Percentiles rank a stretch among this genome's conserved stretches.
phyloP scores from a whole-genome alignment of 2,888 invertebrate genomes.

The Epinotia nisella region DNA sequence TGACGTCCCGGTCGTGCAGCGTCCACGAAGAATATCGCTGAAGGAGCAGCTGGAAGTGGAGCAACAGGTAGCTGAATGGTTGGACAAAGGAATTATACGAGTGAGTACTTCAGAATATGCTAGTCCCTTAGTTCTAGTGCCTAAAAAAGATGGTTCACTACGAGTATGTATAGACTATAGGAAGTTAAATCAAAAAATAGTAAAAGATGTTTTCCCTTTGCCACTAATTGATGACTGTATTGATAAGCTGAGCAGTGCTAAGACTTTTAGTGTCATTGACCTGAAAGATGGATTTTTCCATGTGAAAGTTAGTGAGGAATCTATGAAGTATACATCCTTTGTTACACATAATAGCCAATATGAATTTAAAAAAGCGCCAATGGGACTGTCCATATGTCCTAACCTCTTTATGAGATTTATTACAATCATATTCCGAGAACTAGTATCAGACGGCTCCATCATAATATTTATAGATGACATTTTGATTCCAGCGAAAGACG shows the following conservation, averaged over 20 bases:
- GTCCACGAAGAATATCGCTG: constrained; percentile 13
- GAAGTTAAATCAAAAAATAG: constrained; percentile 44
- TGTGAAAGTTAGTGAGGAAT: too few species aligned
- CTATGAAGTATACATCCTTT: too few species aligned
- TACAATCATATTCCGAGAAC: constrained; percentile 26
- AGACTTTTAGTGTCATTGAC: too few species aligned
- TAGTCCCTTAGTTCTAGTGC: constrained; percentile 11
- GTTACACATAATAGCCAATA: too few species aligned
- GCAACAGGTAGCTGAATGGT: constrained; percentile 11
- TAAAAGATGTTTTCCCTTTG: constrained; percentile 42
- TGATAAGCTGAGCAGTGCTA: too few species aligned
- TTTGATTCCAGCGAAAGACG: constrained; percentile 18
- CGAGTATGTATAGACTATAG: constrained; percentile 61
- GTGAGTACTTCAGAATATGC: constrained; percentile 13
- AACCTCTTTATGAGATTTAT: constrained; percentile 24
- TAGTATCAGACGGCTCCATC: constrained; percentile 9
- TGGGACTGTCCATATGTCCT: constrained; percentile 18
- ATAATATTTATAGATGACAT: constrained; percentile 29
- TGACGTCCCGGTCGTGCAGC: constrained; percentile 9
- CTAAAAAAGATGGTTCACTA: constrained; percentile 10
- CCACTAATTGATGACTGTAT: too few species aligned
- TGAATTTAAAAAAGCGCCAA: not conserved
- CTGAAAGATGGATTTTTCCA: too few species aligned
- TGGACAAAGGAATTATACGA: constrained; percentile 14
- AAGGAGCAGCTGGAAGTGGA: constrained; percentile 9